Conservation (phyloP, 2,888 invertebrate species). For the Tridacna crocea region DNA sequence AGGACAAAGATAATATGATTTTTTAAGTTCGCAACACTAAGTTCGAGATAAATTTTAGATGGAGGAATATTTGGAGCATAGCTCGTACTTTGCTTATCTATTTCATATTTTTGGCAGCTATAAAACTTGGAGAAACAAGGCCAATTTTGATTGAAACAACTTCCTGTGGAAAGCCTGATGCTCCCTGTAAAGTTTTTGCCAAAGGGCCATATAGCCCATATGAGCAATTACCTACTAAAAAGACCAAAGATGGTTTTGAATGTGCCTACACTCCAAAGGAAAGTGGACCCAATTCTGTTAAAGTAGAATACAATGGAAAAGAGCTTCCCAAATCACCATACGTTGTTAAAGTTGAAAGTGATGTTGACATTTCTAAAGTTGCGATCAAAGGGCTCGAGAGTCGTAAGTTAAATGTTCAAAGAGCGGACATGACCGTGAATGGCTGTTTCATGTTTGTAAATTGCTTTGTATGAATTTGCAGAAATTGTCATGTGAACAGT, state of each 20-base stretch:
- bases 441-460: conserved; percentile 22
- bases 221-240: conserved; percentile 91
- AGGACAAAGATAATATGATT: too few species aligned
- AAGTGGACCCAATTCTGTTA: conserved; percentile 83
- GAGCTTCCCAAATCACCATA: conserved; percentile 83
- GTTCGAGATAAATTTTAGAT: too few species aligned
- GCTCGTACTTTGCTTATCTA: not conserved
- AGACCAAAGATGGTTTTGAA: conserved; percentile 86
- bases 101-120: conserved; percentile 45
- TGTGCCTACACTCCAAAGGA: conserved; percentile 82
- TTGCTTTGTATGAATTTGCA: conserved; percentile 22
- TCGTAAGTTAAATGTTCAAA: conserved; percentile 48
- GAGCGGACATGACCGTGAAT: conserved; percentile 25
- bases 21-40: too few species aligned
- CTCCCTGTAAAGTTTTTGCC: conserved; percentile 71
- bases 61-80: too few species aligned
- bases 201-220: conserved; percentile 82
- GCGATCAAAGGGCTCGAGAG: conserved; percentile 67
- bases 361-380: conserved; percentile 79
- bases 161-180: conserved; percentile 66
- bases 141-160: conserved; percentile 53
- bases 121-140: conserved; percentile 60
- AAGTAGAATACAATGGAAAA: conserved; percentile 81
- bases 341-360: conserved; percentile 76
- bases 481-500: conserved; percentile 13